phyloP scores from a whole-genome alignment of 2,797 vertebrate species.

The Tangara arthus region DNA sequence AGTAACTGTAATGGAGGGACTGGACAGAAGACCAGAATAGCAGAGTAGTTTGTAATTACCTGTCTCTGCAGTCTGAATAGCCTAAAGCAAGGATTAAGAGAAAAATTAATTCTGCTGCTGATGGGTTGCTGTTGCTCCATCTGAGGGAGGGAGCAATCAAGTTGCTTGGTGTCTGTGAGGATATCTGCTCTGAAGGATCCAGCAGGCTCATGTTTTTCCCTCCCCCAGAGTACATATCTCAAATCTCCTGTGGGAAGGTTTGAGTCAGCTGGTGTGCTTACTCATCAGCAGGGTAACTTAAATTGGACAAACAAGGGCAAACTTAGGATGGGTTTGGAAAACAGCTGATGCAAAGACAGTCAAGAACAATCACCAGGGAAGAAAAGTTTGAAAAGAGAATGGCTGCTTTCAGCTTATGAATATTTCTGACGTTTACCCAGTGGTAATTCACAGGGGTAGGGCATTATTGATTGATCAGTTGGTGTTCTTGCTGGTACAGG shows the following conservation, averaged over 20 bases:
- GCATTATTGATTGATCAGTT: not conserved
- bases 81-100: not conserved
- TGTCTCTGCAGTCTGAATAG: not conserved
- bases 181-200: not conserved
- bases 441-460: not conserved
- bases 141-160: not conserved
- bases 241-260: not conserved
- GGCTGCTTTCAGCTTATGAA: fast-evolving
- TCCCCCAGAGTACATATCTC: not conserved
- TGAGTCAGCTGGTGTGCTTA: not conserved
- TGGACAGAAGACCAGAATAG: not conserved
- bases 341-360: not conserved
- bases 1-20: not conserved
- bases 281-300: not conserved
- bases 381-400: not conserved
- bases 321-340: not conserved
- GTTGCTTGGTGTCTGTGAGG: not conserved
- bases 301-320: not conserved
- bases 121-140: not conserved
- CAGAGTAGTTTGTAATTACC: not conserved
- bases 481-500: not conserved
- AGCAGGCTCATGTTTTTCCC: not conserved
- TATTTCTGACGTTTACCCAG: not conserved
- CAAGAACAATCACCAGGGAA: not conserved
- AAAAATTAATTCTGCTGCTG: not conserved